A percentile compares a stretch with the other conserved stretches of the same genome.
These are phyloP conservation scores for Bujurquina vittata DNA, from an alignment of 2,113 vertebrate genomes.

Conservation along the genomic window DNA sequence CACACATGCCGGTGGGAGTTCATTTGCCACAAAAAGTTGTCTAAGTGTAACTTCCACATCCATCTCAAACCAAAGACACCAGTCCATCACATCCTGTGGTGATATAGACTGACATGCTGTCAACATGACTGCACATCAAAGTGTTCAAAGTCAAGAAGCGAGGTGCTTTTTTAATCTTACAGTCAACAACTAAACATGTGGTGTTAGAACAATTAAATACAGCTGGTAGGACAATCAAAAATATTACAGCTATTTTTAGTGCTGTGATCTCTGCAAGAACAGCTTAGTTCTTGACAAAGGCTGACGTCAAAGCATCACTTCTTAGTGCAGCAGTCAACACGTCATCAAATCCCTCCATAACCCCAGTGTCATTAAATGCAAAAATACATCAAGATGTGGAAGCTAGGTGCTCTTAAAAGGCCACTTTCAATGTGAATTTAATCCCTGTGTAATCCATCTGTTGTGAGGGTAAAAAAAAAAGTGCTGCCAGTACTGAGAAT, in stretches of 20 bases:
- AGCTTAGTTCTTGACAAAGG: not conserved
- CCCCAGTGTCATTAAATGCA: not conserved
- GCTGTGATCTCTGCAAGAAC: not conserved
- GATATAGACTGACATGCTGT: constrained; percentile 64
- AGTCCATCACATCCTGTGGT: constrained; percentile 58
- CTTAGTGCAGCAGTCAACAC: not conserved
- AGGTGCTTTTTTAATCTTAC: constrained; percentile 4
- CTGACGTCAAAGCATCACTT: not conserved
- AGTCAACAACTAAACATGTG: constrained; percentile 5
- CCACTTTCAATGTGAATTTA: not conserved
- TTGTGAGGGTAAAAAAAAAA: not conserved
- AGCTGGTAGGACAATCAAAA: constrained; percentile 1
- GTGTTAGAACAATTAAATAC: not conserved
- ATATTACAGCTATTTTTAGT: not conserved
- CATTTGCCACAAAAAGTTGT: constrained; percentile 40
- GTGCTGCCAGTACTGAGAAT: not conserved
- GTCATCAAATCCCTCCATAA: not conserved
- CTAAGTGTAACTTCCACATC: constrained; percentile 32
- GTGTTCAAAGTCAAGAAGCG: constrained; percentile 25
- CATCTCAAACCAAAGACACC: constrained; percentile 55
- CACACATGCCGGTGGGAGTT: not conserved
- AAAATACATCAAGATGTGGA: not conserved
- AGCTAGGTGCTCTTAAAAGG: not conserved
- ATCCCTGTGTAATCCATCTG: not conserved
- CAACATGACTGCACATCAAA: constrained; percentile 62